Percentiles rank a stretch among this genome's conserved stretches.
Evolutionary conservation across 2,113 vertebrate species (phyloP).

Genomic region (Colinus virginianus): DNA sequence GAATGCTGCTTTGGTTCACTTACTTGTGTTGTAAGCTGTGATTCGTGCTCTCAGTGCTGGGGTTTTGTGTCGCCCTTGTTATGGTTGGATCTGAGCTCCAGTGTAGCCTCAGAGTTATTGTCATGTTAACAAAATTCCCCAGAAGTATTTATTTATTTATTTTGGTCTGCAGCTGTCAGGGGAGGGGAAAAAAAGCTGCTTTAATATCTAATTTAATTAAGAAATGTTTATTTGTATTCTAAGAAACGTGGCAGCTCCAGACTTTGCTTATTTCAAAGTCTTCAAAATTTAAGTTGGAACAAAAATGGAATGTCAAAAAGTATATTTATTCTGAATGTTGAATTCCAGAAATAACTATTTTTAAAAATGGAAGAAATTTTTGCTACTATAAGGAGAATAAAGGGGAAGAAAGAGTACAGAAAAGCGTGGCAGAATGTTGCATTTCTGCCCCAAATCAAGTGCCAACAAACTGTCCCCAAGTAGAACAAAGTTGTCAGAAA

Average conservation of each 20-base stretch:
- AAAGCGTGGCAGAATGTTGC: background rate
- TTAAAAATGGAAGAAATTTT: constrained; percentile 30
- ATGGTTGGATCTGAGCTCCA: background rate
- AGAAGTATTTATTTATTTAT: background rate
- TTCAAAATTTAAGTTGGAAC: background rate
- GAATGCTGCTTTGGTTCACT: background rate
- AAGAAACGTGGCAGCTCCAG: background rate
- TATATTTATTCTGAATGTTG: background rate
- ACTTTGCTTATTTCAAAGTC: background rate
- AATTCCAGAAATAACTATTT: constrained; percentile 29
- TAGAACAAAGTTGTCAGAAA: constrained; percentile 6
- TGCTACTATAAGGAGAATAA: constrained; percentile 55
- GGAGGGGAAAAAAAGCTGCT: background rate
- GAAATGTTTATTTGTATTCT: no score
- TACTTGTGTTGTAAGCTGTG: background rate
- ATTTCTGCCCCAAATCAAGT: background rate
- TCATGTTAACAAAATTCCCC: background rate
- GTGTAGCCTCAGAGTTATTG: background rate
- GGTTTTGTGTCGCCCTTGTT: background rate
- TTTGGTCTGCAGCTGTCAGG: background rate
- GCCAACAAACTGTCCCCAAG: constrained; percentile 13
- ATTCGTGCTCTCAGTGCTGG: background rate
- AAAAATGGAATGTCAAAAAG: background rate
- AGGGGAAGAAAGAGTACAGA: constrained; percentile 43
- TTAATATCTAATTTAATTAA: background rate